Evolutionary conservation across 2,888 invertebrate species (phyloP), one percentile per base, ranked within the genome.

Genomic region (Tyria jacobaeae): DNA sequence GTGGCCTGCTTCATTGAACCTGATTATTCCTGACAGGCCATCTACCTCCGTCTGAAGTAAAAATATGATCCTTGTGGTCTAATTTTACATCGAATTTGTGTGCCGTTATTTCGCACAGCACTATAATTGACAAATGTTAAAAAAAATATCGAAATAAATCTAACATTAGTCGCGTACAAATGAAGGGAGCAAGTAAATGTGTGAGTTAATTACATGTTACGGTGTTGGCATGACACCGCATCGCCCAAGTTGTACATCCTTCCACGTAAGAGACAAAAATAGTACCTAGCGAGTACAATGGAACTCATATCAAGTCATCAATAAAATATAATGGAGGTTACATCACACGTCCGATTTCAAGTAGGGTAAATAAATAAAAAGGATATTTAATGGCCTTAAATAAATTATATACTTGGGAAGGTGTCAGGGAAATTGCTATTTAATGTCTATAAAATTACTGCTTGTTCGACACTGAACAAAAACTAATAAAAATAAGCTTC

Each of bases 1-100:
- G 74, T 96, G 95, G 27, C 98, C 98, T 79, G 96, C 96, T 73
- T 98, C 97, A 86, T 96, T 96, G 93, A 98, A 98, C 71, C 96
- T 96, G 80, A 98, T 96, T 84, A 96, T 96, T 47, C 98, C 98
- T 15, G 98, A 98, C 80, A 98, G 92, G 50, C 98, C 98, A 90
- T 97, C 96, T 82, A 97, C 94, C 92, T 98, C 97, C 79, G 97
- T 97, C 98, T 98, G 94, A 78, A 94, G 89, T 86, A 91, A 92
- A 85, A 59, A 82, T 64, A 70, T 56, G 39, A 78, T 83, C 84
- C 79, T 85, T 82, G 82, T 81, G 78, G 82, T 77, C 82, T 71
- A 78, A 71, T 77, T 78, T 74, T 74, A 76, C 71, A 77, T 72
- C 68, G 58, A 71, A 54, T 62, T 63, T 48, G 39, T 48, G 41